A percentile compares a stretch with the other conserved stretches of the same genome.
These are phyloP conservation scores for Nymphalis c-album DNA, from an alignment of 2,888 invertebrate species.

Conservation along the genomic window DNA sequence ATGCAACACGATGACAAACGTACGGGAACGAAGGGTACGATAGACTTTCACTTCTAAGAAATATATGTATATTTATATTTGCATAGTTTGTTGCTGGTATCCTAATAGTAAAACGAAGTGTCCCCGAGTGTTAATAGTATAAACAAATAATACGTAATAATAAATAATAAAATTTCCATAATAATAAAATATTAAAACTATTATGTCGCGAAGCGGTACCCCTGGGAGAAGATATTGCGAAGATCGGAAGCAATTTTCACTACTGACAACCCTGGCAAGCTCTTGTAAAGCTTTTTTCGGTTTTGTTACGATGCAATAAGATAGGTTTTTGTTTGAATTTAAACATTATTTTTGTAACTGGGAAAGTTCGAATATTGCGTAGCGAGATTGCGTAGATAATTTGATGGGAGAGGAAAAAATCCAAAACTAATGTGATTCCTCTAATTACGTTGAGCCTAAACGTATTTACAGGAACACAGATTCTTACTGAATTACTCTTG, in stretches of 20 bases:
- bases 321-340: constrained; percentile 36
- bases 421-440: constrained; percentile 47
- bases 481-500: constrained; percentile 16
- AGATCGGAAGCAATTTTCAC: constrained; percentile 61
- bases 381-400: constrained; percentile 52
- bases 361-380: constrained; percentile 50
- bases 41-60: too few relatives aligned
- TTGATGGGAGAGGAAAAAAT: constrained; percentile 39
- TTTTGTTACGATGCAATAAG: constrained; percentile 32
- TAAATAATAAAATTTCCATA: too few relatives aligned
- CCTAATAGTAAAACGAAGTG: too few relatives aligned
- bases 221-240: constrained; percentile 49
- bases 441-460: constrained; percentile 56
- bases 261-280: constrained; percentile 50
- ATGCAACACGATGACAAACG: too few relatives aligned
- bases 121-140: too few relatives aligned
- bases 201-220: constrained; percentile 23
- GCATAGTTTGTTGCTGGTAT: too few relatives aligned
- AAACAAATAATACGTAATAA: too few relatives aligned
- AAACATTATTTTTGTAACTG: constrained; percentile 27
- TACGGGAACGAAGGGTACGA: too few relatives aligned
- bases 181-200: neutral
- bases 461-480: constrained; percentile 35
- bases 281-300: constrained; percentile 15
- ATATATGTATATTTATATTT: too few relatives aligned